Evolutionary conservation across 2,113 vertebrate species (phyloP).

Genomic region (Albula glossodonta): DNA sequence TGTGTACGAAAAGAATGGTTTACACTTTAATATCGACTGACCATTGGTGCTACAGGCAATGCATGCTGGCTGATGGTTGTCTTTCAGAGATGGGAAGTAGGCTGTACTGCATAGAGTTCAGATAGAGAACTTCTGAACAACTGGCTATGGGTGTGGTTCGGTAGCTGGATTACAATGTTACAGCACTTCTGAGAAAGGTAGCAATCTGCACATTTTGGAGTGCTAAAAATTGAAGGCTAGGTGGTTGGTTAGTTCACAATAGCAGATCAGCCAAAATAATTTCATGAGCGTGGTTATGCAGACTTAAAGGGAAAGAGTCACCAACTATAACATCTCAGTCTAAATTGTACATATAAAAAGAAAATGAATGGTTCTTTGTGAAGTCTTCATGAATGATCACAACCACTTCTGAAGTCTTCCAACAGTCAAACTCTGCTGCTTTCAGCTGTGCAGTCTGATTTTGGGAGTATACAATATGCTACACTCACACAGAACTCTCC

Average conservation of each 20-base stretch:
- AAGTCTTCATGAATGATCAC: no score
- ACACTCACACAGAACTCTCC: no score
- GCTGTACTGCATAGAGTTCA: neutral
- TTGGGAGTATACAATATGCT: no score
- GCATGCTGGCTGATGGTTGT: neutral
- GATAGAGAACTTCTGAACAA: neutral
- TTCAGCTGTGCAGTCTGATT: no score
- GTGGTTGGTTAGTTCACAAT: neutral
- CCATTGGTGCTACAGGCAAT: neutral
- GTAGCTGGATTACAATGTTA: neutral
- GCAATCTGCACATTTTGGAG: neutral
- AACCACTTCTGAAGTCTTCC: no score
- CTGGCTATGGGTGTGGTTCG: no score
- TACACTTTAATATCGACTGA: neutral
- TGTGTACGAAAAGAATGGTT: no score
- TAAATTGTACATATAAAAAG: no score
- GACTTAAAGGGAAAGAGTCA: neutral
- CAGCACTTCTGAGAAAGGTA: neutral
- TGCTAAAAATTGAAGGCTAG: neutral
- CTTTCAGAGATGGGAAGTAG: neutral
- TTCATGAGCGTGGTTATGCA: neutral
- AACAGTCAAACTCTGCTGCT: no score
- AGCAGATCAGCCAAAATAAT: neutral
- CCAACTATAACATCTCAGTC: no score
- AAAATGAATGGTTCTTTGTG: no score